Base-by-base conservation (phyloP, 2,797 vertebrate species). In the Squalus acanthias region DNA sequence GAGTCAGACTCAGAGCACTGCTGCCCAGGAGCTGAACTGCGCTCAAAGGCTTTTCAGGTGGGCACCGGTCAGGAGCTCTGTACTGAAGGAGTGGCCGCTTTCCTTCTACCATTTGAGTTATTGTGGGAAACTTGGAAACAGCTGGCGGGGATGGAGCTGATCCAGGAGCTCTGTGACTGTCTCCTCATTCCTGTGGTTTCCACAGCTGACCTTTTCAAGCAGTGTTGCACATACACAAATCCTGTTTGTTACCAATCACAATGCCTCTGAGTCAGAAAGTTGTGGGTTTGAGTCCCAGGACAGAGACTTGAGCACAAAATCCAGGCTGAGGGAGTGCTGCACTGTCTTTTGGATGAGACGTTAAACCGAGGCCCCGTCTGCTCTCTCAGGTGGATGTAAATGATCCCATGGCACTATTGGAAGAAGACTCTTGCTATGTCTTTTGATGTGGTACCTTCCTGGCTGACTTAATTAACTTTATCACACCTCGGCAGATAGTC, bases 151-250 rank as follows among this genome's bases (percentile, higher is more conserved):
- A 13, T n/a, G 65, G 79, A 82, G 79, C 79, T 82, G 33, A 82
- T 46, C 79, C 79, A 39, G 79, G n/a, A 82, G 46, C 65, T 46
- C 33, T 82, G 79, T 4, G n/a, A 3, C n/a, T 1, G n/a, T 82
- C 79, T 82, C 79, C 79, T 82, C 79, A 74, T 74, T 74, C 72
- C n/a, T 39, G 79, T 39, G 79, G n/a, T 82, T 82, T 82, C 79
- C 39, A n/a, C 13, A 39, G 79, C 79, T 82, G 79, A 33, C 1
- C 79, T 82, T 39, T 82, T 13, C n/a, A n/a, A 82, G n/a, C 1
- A 76, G 72, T 67, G 65, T 17, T 67, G 65, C 13, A 67, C 65
- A 67, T 67, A 67, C 2, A 2, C 29, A n/a, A 76, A 76, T 76
- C 72, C 12, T 76, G 6, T 33, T n/a, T 76, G 29, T 76, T 39